Percentiles rank a stretch among this genome's conserved stretches.
Evolutionary conservation across 2,888 invertebrate genomes (phyloP).

Genomic region (Epirrhoe alternata): DNA sequence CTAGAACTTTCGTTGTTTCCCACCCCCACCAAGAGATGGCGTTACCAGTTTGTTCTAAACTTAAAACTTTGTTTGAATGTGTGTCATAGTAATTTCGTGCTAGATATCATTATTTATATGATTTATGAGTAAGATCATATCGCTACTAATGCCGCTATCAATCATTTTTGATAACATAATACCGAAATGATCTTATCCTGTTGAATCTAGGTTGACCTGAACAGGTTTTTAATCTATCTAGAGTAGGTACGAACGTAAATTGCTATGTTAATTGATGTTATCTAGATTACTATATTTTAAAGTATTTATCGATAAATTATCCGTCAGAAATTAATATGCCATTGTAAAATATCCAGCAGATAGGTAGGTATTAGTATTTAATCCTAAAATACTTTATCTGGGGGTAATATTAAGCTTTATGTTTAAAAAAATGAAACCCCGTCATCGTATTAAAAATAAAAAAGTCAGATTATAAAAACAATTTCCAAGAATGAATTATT

Average conservation of each 20-base stretch:
- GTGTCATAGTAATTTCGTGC: conserved; percentile 68
- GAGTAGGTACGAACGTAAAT: background rate
- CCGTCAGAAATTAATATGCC: no score
- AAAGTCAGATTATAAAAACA: background rate
- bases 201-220: conserved; percentile 29
- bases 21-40: conserved; percentile 66
- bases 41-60: conserved; percentile 47
- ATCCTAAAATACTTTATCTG: no score
- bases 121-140: conserved; percentile 64
- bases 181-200: conserved; percentile 30
- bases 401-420: no score
- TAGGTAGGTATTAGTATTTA: background rate
- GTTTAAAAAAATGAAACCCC: background rate
- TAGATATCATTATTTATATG: conserved; percentile 43
- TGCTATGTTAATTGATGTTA: conserved; percentile 2
- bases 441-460: background rate
- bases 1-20: background rate
- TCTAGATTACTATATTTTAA: conserved; percentile 2
- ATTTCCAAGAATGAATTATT: background rate
- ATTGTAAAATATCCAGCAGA: background rate
- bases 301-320: no score
- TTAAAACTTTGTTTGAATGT: conserved; percentile 1
- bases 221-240: conserved; percentile 22
- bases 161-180: conserved; percentile 52
- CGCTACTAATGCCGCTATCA: conserved; percentile 59